phyloP scores from a whole-genome alignment of 2,888 invertebrate species.

The Leucania comma region DNA sequence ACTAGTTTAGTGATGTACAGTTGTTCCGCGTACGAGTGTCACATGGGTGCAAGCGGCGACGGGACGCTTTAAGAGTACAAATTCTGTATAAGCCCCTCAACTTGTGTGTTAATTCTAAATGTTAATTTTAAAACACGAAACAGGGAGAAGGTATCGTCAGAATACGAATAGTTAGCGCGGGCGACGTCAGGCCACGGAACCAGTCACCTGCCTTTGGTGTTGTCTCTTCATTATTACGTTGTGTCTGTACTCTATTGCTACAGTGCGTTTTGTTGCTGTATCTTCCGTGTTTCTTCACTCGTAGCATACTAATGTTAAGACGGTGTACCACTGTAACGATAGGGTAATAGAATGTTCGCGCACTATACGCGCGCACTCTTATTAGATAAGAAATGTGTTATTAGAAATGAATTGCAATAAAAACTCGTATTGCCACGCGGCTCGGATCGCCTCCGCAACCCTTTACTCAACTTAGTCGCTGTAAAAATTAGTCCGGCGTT shows the following conservation, averaged over 20 bases:
- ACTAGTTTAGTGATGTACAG: constrained; percentile 57
- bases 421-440: constrained; percentile 63
- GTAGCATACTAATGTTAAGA: constrained; percentile 64
- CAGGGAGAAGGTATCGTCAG: constrained; percentile 82
- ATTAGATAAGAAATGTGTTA: constrained; percentile 89
- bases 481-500: constrained; percentile 87
- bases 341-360: constrained; percentile 80
- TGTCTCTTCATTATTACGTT: constrained; percentile 85
- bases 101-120: constrained; percentile 87
- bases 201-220: constrained; percentile 88
- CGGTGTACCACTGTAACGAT: constrained; percentile 85
- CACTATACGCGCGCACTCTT: constrained; percentile 84
- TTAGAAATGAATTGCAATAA: constrained; percentile 87
- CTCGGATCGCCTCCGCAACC: constrained; percentile 70
- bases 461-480: constrained; percentile 83
- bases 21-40: constrained; percentile 65
- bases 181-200: constrained; percentile 77
- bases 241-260: constrained; percentile 86
- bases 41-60: constrained; percentile 80
- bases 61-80: constrained; percentile 92
- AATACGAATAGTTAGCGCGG: constrained; percentile 78
- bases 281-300: constrained; percentile 77
- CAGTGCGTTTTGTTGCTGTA: constrained; percentile 86
- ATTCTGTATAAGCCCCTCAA: constrained; percentile 92
- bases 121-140: constrained; percentile 85